Evolutionary conservation across 2,888 invertebrate genomes (phyloP), one percentile per base, ranked within the genome.

Genomic region (Panopea generosa): DNA sequence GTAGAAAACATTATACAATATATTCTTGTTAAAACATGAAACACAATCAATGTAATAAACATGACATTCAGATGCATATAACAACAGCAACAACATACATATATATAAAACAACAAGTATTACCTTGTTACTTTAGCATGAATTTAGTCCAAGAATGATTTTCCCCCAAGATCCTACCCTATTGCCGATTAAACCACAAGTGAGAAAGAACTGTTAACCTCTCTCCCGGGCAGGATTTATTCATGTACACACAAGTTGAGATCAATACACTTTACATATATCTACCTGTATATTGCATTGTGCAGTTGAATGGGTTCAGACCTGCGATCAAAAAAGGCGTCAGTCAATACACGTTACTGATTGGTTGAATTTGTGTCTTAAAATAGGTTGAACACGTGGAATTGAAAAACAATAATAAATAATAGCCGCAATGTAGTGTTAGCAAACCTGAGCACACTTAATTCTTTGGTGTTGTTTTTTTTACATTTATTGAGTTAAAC

Each of bases 261-360:
- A 45, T 65, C 53, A 45, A 55, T 73, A 50, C 53, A 68, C 40
- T 29, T 50, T 29, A n/a, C n/a, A n/a, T 49, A 43, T 22, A 70
- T 74, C 47, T 49, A 69, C 43, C 24, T 53, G 29, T 50, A 45
- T 22, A 40, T 22, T 40, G 38, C 43, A 40, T 24, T 50, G 20
- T 27, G 29, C 20, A 33, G 11, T 11, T 7, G 7, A 11, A 76
- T 77, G 20, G 6, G 84, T 69, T 71, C 57, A 55, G 71, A 76
- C 84, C 67, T 78, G 84, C 63, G 56, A 56, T 22, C n/a, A 49
- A 68, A 75, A 75, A 82, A 56, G 65, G 82, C 78, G 79, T 82
- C 79, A 76, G 66, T 47, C n/a, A 20, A 33, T 24, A 27, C 11
- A 45, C 27, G 9, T 40, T 59, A 43, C 14, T 26, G 26, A 67